Conservation (phyloP, 2,797 vertebrate genomes). For the Dicrostonyx torquatus region DNA sequence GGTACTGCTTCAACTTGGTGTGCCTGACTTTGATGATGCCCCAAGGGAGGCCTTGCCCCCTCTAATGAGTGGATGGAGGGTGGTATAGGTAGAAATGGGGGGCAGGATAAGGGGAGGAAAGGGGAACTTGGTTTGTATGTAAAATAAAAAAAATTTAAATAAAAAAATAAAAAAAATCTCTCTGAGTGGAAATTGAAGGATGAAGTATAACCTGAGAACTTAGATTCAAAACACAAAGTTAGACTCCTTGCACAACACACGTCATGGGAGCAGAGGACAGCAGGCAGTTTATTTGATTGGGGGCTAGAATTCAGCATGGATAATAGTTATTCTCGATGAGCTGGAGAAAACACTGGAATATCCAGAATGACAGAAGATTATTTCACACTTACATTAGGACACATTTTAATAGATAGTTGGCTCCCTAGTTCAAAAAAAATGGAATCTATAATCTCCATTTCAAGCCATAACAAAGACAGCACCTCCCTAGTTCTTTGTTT, state of each 20-base stretch:
- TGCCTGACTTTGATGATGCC: too few relatives aligned
- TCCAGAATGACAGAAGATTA: neutral
- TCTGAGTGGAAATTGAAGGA: neutral
- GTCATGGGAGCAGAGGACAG: neutral
- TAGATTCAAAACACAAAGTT: neutral
- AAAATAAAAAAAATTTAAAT: too few relatives aligned
- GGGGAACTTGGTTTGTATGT: too few relatives aligned
- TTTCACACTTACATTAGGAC: conserved; percentile 7
- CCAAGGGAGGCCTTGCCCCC: too few relatives aligned
- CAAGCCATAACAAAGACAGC: neutral
- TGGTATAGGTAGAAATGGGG: too few relatives aligned
- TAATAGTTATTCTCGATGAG: neutral
- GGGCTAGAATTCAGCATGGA: neutral
- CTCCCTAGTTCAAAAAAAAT: neutral
- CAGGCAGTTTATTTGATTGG: neutral
- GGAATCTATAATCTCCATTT: neutral
- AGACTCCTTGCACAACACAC: neutral
- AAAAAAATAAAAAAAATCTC: neutral
- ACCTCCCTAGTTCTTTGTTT: neutral
- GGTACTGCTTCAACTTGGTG: too few relatives aligned
- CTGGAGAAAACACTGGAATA: neutral
- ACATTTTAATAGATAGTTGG: neutral
- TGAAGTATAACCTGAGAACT: neutral
- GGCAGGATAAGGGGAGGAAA: too few relatives aligned
- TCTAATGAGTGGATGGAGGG: too few relatives aligned